Evolutionary conservation across 2,888 invertebrate genomes (phyloP).

Genomic region (Trachelus tabidus): DNA sequence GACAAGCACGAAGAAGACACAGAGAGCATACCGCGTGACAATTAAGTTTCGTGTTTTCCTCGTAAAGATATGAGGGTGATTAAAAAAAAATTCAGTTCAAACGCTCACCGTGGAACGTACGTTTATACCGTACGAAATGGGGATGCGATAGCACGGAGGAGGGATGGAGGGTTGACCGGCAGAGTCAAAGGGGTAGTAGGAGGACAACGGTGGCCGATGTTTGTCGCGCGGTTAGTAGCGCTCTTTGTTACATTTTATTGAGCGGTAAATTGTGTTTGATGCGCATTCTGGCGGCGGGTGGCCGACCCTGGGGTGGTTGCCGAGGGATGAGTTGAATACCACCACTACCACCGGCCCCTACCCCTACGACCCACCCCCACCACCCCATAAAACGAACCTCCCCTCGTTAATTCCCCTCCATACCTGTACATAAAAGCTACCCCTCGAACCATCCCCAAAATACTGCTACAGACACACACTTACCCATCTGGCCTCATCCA

Average conservation of each 20-base stretch:
- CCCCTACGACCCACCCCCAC: neutral
- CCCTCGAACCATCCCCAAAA: neutral
- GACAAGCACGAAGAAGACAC: neutral
- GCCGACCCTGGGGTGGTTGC: neutral
- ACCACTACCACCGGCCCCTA: neutral
- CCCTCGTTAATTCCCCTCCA: neutral
- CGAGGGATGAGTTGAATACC: neutral
- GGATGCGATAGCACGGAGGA: neutral
- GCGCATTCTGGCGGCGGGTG: conserved; percentile 21
- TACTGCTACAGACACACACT: neutral
- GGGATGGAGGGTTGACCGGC: neutral
- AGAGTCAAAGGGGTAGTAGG: neutral
- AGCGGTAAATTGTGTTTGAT: conserved; percentile 25
- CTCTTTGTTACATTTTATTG: conserved; percentile 24
- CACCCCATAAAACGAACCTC: conserved; percentile 1
- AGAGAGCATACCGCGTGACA: neutral
- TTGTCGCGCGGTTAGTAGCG: conserved; percentile 21
- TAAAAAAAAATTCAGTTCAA: neutral
- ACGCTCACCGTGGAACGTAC: neutral
- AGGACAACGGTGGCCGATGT: conserved; percentile 15
- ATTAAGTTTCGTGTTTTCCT: neutral
- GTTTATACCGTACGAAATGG: neutral
- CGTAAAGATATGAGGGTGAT: neutral
- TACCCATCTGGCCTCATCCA: neutral
- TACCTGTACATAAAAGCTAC: neutral